A percentile compares a stretch with the other conserved stretches of the same genome.
Evolutionary conservation across 1,140 invertebrate genomes (phyloP).

Genomic region (Drosophila fuyamai): DNA sequence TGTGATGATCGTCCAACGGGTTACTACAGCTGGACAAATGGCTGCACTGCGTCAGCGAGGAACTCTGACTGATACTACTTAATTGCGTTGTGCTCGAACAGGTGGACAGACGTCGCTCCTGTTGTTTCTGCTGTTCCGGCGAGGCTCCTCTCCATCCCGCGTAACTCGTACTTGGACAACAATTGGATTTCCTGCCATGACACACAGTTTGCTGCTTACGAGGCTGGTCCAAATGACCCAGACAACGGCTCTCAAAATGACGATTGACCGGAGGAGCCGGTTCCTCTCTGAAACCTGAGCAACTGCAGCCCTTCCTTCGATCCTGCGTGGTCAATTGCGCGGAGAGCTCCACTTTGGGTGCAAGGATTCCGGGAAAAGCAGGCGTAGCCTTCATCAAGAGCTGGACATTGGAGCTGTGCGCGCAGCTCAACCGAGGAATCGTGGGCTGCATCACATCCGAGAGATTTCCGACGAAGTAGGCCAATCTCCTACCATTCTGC

Average conservation of each 20-base stretch:
- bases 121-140: not conserved
- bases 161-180: constrained; percentile 17
- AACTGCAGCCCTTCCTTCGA: constrained; percentile 24
- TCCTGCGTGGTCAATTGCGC: constrained; percentile 57
- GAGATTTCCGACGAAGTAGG: constrained; percentile 69
- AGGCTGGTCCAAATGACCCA: constrained; percentile 37
- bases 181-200: constrained; percentile 51
- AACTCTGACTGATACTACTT: constrained; percentile 51
- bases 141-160: not conserved
- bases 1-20: constrained; percentile 37
- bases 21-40: constrained; percentile 16
- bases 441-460: constrained; percentile 69
- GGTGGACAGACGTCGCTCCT: constrained; percentile 45
- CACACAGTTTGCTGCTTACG: constrained; percentile 68
- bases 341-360: constrained; percentile 75
- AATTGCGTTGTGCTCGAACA: constrained; percentile 57
- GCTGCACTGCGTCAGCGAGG: constrained; percentile 36
- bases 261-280: constrained; percentile 26
- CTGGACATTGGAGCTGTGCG: constrained; percentile 67
- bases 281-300: constrained; percentile 22
- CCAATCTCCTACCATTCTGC: constrained; percentile 77
- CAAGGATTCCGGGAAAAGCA: constrained; percentile 77
- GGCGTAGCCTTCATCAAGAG: constrained; percentile 77
- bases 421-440: constrained; percentile 62
- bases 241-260: constrained; percentile 53